Evolutionary conservation across 2,797 vertebrate species (phyloP).

Genomic region (Gymnothorax javanicus): DNA sequence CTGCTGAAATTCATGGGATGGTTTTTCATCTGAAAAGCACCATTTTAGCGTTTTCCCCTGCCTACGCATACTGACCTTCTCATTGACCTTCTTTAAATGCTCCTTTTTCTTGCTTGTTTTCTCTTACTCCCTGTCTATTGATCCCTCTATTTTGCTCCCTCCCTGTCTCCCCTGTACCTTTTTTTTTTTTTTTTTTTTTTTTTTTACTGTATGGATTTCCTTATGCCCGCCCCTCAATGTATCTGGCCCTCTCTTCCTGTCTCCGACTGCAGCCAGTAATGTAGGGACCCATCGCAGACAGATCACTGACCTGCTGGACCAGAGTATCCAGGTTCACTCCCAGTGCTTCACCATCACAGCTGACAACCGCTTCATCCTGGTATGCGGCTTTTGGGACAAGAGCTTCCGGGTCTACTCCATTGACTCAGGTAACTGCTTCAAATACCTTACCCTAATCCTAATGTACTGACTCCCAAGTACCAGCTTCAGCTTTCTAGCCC

Average conservation of each 20-base stretch:
- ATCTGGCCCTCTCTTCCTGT: not conserved
- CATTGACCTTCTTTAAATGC: not conserved
- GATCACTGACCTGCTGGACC: slow-evolving; percentile 93
- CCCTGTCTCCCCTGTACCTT: not conserved
- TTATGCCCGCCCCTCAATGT: not conserved
- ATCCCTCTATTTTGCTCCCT: no score
- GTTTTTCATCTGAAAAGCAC: no score
- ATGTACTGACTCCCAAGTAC: no score
- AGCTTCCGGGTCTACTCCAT: slow-evolving; percentile 96
- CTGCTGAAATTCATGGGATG: no score
- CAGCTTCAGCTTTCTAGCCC: no score
- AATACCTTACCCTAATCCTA: no score
- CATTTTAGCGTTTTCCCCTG: no score
- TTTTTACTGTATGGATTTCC: not conserved
- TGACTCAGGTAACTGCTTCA: slow-evolving; percentile 81
- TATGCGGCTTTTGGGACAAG: slow-evolving; percentile 98
- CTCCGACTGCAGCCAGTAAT: slow-evolving; percentile 74
- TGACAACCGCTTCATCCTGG: slow-evolving; percentile 90
- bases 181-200: not conserved
- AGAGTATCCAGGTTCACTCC: slow-evolving; percentile 92
- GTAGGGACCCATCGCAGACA: slow-evolving; percentile 87
- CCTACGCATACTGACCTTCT: not conserved
- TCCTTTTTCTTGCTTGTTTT: slow-evolving; percentile 10
- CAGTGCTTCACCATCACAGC: slow-evolving; percentile 94
- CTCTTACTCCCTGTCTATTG: not conserved